Evolutionary conservation across 2,113 vertebrate genomes (phyloP).

Genomic region (human (Homo sapiens)): GRCh38 chr3:37196001-37196500

Average conservation of each 20-base stretch:
- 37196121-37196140: neutral
- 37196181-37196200: neutral
- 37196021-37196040: neutral
- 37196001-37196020: neutral
- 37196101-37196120: neutral
- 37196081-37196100: neutral
- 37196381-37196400: constrained; percentile 95
- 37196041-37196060: neutral
- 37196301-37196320: too few relatives aligned
- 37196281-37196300: too few relatives aligned
- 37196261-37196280: neutral
- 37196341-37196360: neutral
- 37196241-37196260: too few relatives aligned
- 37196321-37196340: neutral
- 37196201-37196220: too few relatives aligned
- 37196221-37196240: too few relatives aligned
- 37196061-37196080: too few relatives aligned
- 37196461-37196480: constrained; percentile 96
- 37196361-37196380: constrained; percentile 92
- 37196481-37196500: constrained; percentile 96
- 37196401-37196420: constrained; percentile 97
- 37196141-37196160: neutral
- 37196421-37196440: constrained; percentile 97
- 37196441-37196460: constrained; percentile 97
- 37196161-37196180: neutral